phyloP scores from a whole-genome alignment of 1,140 invertebrate species.

The Bradynema listronoti region DNA sequence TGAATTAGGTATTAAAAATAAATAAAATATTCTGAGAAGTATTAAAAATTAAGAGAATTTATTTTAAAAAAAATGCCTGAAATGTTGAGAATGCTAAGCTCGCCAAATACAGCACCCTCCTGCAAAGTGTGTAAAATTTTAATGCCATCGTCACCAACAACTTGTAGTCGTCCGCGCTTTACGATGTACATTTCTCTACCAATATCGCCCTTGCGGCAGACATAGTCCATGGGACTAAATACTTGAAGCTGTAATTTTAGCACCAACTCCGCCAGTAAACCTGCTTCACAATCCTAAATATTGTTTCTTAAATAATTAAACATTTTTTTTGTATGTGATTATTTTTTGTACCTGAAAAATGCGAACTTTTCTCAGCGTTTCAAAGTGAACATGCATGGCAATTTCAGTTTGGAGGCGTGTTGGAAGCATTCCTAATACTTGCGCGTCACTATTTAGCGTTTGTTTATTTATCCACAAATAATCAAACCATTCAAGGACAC shows the following conservation, averaged over 20 bases:
- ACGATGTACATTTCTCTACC: slow-evolving; percentile 90
- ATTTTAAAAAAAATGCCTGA: slow-evolving; percentile 23
- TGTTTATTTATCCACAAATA: slow-evolving; percentile 86
- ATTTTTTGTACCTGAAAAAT: slow-evolving; percentile 54
- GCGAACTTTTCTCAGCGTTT: slow-evolving; percentile 85
- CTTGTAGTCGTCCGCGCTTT: slow-evolving; percentile 71
- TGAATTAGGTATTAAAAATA: neutral
- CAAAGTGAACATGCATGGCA: slow-evolving; percentile 86
- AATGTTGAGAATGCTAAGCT: slow-evolving; percentile 56
- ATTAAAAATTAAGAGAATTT: too few relatives aligned
- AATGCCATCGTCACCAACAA: slow-evolving; percentile 44
- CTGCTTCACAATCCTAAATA: slow-evolving; percentile 76
- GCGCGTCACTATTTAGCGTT: slow-evolving; percentile 66
- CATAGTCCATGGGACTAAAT: slow-evolving; percentile 76
- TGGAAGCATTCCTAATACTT: slow-evolving; percentile 65
- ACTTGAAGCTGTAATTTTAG: slow-evolving; percentile 82
- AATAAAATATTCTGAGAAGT: too few relatives aligned
- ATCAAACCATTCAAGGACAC: slow-evolving; percentile 90
- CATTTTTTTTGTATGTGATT: neutral
- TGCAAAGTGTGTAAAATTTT: slow-evolving; percentile 48
- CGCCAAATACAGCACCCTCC: slow-evolving; percentile 56
- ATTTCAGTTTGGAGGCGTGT: slow-evolving; percentile 93
- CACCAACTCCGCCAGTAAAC: slow-evolving; percentile 81
- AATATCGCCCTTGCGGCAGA: slow-evolving; percentile 89
- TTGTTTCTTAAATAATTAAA: neutral